Conservation (phyloP, 2,888 invertebrate genomes). For the Acanthacorydalis orientalis region DNA sequence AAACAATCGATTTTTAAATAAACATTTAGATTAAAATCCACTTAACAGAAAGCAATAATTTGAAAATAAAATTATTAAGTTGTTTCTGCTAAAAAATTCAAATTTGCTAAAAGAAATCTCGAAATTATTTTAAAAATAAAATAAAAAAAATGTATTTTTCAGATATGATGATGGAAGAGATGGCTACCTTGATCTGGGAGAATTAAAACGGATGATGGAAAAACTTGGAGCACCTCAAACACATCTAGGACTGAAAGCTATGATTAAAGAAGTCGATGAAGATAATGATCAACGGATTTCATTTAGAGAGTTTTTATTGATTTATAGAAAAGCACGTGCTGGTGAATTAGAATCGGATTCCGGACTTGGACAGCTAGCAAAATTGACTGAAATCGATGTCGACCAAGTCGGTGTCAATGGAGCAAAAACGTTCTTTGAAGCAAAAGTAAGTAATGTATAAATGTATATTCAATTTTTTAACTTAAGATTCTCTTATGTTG, state of each 20-base stretch:
- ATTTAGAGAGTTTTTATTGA: constrained; percentile 74
- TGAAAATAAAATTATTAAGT: too few relatives aligned
- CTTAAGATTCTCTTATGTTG: too few relatives aligned
- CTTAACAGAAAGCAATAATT: too few relatives aligned
- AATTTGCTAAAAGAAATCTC: too few relatives aligned
- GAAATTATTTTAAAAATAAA: too few relatives aligned
- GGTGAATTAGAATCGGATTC: constrained; percentile 79
- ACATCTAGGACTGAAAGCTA: constrained; percentile 81
- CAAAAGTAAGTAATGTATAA: constrained; percentile 42
- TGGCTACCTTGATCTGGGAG: constrained; percentile 74
- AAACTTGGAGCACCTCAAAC: constrained; percentile 90
- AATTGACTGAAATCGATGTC: constrained; percentile 80
- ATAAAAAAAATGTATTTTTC: constrained; percentile 18
- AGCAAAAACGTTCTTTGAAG: constrained; percentile 90
- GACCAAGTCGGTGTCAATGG: constrained; percentile 89
- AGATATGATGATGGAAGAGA: constrained; percentile 85
- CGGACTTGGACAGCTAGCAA: constrained; percentile 71
- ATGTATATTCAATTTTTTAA: too few relatives aligned
- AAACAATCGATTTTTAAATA: too few relatives aligned
- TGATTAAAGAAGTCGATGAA: constrained; percentile 86
- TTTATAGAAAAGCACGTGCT: constrained; percentile 77
- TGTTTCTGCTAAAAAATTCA: too few relatives aligned
- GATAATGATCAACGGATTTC: constrained; percentile 74
- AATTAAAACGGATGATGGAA: constrained; percentile 95
- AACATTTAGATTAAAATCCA: too few relatives aligned